These are phyloP conservation scores for Drosophila phalerata DNA, from an alignment of 2,888 invertebrate species.

Conservation along the genomic window DNA sequence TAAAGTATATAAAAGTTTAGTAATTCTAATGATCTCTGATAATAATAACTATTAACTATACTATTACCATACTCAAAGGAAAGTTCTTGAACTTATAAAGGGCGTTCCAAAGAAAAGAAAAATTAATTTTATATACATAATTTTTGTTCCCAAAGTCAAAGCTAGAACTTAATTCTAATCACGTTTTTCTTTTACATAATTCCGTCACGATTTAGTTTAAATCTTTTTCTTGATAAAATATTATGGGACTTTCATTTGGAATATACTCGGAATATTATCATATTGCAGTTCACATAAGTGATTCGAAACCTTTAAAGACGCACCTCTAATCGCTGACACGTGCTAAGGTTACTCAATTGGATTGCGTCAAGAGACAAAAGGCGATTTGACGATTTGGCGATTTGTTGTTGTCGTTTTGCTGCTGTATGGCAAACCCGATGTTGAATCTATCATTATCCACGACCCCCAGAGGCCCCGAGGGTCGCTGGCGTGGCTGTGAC, in stretches of 20 bases:
- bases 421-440: background rate
- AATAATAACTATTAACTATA: background rate
- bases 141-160: background rate
- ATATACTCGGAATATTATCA: constrained; percentile 2
- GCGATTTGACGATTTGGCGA: constrained; percentile 53
- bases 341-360: constrained; percentile 74
- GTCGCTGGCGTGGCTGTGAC: constrained; percentile 69
- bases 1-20: background rate
- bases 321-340: constrained; percentile 70
- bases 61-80: background rate
- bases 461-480: constrained; percentile 69
- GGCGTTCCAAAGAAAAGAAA: too few relatives aligned
- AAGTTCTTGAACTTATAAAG: background rate
- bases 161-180: background rate
- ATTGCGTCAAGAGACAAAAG: constrained; percentile 54
- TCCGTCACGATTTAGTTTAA: constrained; percentile 4
- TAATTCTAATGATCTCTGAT: background rate
- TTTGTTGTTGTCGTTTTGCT: constrained; percentile 16
- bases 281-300: constrained; percentile 18
- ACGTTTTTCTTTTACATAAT: background rate
- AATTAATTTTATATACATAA: too few relatives aligned
- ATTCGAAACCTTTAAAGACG: constrained; percentile 51
- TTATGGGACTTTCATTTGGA: constrained; percentile 12
- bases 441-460: constrained; percentile 65
- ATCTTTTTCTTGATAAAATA: constrained; percentile 4